Percentiles rank a stretch among this genome's conserved stretches.
phyloP scores from a whole-genome alignment of 1,140 invertebrate genomes.

The Anoplolepis gracilipes region DNA sequence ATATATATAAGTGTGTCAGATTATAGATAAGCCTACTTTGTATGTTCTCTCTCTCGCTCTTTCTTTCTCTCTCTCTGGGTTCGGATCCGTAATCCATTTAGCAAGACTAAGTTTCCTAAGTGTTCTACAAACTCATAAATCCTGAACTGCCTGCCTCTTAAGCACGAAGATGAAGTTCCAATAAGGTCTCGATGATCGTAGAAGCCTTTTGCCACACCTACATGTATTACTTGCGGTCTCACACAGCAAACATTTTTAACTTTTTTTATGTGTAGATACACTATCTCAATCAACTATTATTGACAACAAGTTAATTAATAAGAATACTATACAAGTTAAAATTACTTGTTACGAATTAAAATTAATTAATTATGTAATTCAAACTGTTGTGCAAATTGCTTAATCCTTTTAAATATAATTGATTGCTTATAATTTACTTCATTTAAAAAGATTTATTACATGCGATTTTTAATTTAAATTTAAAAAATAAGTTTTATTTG shows the following conservation, averaged over 20 bases:
- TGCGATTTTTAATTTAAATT: no score
- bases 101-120: conserved; percentile 61
- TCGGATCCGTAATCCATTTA: conserved; percentile 69
- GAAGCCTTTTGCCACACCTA: conserved; percentile 35
- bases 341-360: no score
- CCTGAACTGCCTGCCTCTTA: conserved; percentile 61
- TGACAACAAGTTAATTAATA: no score
- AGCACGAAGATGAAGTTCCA: conserved; percentile 63
- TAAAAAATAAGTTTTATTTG: no score
- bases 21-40: conserved; percentile 51
- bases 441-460: no score
- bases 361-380: no score
- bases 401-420: no score
- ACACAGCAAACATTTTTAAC: conserved; percentile 32
- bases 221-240: conserved; percentile 16
- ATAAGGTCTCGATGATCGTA: conserved; percentile 36
- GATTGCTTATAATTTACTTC: no score
- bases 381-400: no score
- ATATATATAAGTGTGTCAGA: conserved; percentile 71
- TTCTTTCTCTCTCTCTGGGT: conserved; percentile 19
- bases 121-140: conserved; percentile 68
- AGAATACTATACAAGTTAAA: no score
- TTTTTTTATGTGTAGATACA: not conserved
- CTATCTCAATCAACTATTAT: no score
- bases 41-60: not conserved